Evolutionary conservation across 2,888 invertebrate genomes (phyloP), one percentile per base, ranked within the genome.

Genomic region (Papilio elwesi): DNA sequence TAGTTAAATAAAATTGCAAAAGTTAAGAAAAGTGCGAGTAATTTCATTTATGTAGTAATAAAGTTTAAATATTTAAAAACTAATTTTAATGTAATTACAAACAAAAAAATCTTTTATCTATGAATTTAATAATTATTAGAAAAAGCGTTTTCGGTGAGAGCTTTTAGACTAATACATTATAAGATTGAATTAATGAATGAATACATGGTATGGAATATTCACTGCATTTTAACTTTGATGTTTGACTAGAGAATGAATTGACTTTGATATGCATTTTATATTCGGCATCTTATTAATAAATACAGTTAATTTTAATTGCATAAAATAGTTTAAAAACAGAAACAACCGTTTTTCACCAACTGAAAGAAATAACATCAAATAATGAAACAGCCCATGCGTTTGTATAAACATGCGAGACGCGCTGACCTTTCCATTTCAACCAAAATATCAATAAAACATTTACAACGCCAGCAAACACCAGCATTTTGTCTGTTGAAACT

Each of bases 361-460:
- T 69, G 47, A 66, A 51, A 71, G 68, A 67, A 38, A 66, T 71
- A 64, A 71, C n/a, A 74, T 57, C 48, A 71, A 74, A 73, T 51
- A 64, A 74, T 76, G 73, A 74, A 81, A 62, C 84, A 86, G 88
- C 87, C 75, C 89, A 91, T 91, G 91, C 91, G 80, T 81, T 69
- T 77, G 82, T 85, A 68, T 88, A 78, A 76, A 74, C 90, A 89
- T 90, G 90, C 90, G 83, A 80, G 77, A 68, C 77, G 82, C 82
- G 82, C 85, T 80, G 89, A 88, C 88, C 84, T 76, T 80, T 81
- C 82, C 82, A 84, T 84, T 86, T 83, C 81, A 77, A 77, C 73
- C 73, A 74, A 69, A 68, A 57, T 51, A 49, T 38, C 43, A 49
- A 13, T 26, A n/a, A 38, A 64, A 43, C 16, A 48, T 36, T 26